Evolutionary conservation across 2,888 invertebrate species (phyloP).

Genomic region (Yponomeuta cagnagella): DNA sequence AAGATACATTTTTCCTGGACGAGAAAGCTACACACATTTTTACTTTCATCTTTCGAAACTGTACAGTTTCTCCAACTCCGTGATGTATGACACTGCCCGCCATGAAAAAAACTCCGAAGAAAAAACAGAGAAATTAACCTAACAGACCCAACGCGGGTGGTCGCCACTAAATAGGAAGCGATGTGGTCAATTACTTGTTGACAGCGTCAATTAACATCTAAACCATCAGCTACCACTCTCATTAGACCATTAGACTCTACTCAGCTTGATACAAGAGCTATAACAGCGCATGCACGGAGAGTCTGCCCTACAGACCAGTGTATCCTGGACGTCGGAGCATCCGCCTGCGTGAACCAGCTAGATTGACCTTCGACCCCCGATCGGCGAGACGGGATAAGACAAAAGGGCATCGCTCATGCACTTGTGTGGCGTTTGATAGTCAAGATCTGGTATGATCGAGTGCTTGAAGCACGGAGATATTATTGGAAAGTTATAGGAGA

Average conservation of each 20-base stretch:
- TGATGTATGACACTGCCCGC: neutral
- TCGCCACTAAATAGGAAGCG: slow-evolving; percentile 35
- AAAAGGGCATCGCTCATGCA: neutral
- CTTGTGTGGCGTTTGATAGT: neutral
- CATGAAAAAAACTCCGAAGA: neutral
- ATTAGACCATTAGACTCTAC: neutral
- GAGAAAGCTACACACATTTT: too few species aligned
- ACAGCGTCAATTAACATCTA: slow-evolving; percentile 29
- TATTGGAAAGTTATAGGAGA: too few species aligned
- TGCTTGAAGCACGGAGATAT: neutral
- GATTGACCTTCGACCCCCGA: slow-evolving; percentile 11
- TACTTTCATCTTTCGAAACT: too few species aligned
- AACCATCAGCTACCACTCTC: neutral
- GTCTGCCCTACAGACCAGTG: neutral
- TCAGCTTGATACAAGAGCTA: neutral
- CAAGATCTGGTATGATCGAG: neutral
- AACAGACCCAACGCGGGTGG: slow-evolving; percentile 26
- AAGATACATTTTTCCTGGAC: too few species aligned
- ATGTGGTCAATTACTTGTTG: slow-evolving; percentile 36
- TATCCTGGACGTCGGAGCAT: neutral
- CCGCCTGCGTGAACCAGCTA: neutral
- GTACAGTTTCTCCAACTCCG: too few species aligned
- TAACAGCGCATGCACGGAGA: neutral
- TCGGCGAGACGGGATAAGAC: neutral
- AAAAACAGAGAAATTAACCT: slow-evolving; percentile 4